A percentile compares a stretch with the other conserved stretches of the same genome.
Conservation (phyloP, 2,113 vertebrate species). For the Eonycteris spelaea region DNA sequence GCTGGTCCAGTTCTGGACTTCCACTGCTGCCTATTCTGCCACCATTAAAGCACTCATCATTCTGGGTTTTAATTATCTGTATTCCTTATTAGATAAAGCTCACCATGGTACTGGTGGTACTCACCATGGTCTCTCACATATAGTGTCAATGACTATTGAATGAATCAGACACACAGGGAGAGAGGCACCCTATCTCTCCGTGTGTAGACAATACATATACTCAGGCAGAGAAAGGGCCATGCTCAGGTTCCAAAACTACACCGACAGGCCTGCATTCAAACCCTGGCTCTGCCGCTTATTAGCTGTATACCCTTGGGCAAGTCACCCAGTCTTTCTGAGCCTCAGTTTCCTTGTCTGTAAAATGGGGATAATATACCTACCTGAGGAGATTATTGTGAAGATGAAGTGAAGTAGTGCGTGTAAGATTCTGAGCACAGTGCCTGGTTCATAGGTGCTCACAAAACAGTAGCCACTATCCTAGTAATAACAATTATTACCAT, state of each 20-base stretch:
- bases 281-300: background rate
- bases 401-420: background rate
- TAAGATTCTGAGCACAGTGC: background rate
- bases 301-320: background rate
- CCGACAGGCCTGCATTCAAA: background rate
- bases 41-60: background rate
- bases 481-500: background rate
- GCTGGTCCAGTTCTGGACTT: background rate
- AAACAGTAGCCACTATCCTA: background rate
- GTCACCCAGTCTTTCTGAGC: background rate
- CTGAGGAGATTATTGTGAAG: background rate
- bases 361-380: background rate
- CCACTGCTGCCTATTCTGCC: background rate
- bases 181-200: background rate
- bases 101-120: background rate
- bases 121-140: background rate
- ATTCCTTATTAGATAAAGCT: background rate
- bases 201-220: background rate
- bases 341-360: background rate
- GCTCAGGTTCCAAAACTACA: background rate
- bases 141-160: background rate
- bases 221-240: background rate
- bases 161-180: background rate
- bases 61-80: background rate
- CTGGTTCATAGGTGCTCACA: background rate